Evolutionary conservation across 2,113 vertebrate genomes (phyloP).

Genomic region (Spheniscus mendiculus): DNA sequence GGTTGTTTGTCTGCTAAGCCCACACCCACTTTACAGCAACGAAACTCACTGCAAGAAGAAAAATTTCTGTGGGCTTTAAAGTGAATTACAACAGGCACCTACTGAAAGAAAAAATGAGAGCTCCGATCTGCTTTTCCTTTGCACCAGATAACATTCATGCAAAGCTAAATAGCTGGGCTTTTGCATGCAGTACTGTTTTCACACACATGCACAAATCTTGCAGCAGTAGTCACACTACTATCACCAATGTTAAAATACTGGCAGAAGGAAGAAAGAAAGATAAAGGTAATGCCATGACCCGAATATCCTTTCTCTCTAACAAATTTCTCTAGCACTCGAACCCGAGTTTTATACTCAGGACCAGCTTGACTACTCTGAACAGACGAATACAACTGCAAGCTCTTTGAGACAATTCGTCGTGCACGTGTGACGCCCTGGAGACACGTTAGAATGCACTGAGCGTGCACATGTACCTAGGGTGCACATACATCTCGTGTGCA

Average conservation of each 20-base stretch:
- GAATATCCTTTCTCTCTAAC: not conserved
- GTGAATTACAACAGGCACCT: not conserved
- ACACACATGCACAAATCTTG: not conserved
- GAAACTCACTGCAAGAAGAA: not conserved
- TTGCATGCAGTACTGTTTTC: not conserved
- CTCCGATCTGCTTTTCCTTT: not conserved
- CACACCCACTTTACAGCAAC: not conserved
- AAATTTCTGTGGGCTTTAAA: not conserved
- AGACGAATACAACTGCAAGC: not conserved
- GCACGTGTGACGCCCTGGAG: fast-evolving
- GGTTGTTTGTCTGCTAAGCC: not conserved
- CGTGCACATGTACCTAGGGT: not conserved
- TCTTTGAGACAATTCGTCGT: not conserved
- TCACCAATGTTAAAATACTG: not conserved
- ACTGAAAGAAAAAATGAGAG: not conserved
- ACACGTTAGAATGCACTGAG: not conserved
- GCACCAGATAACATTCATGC: not conserved
- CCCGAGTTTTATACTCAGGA: not conserved
- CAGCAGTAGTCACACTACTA: not conserved
- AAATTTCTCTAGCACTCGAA: not conserved
- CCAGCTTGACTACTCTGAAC: not conserved
- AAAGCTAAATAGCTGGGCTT: not conserved
- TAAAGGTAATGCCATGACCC: not conserved
- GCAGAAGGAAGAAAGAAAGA: not conserved
- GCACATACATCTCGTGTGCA: fast-evolving